phyloP scores from a whole-genome alignment of 2,888 invertebrate genomes.

The Subacronicta megacephala region DNA sequence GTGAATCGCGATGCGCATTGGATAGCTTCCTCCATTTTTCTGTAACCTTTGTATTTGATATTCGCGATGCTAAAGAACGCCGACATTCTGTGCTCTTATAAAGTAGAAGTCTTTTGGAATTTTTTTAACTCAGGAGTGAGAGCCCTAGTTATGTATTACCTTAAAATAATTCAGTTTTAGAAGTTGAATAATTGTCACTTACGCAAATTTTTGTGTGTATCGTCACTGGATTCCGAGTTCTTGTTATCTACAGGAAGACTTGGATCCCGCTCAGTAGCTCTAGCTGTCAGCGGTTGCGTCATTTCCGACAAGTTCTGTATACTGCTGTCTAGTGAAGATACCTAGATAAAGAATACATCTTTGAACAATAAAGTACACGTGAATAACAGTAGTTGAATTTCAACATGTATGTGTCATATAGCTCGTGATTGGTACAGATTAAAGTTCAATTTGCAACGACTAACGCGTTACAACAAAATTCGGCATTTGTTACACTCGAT shows the following conservation, averaged over 20 bases:
- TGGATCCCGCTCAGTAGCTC: conserved; percentile 74
- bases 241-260: conserved; percentile 72
- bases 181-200: conserved; percentile 43
- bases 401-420: conserved; percentile 11
- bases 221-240: conserved; percentile 83
- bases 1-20: too few species aligned
- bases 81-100: too few species aligned
- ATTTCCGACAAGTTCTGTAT: conserved; percentile 86
- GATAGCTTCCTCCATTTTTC: too few species aligned
- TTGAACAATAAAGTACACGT: conserved; percentile 2
- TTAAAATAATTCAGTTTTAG: neutral
- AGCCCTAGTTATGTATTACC: neutral
- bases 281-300: conserved; percentile 84
- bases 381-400: conserved; percentile 9
- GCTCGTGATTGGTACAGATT: neutral
- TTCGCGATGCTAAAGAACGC: too few species aligned
- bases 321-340: conserved; percentile 86
- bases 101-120: too few species aligned
- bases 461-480: conserved; percentile 6
- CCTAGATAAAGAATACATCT: conserved; percentile 63
- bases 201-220: conserved; percentile 86
- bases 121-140: too few species aligned
- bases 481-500: conserved; percentile 1
- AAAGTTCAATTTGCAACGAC: conserved; percentile 16
- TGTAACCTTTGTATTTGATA: too few species aligned